Evolutionary conservation across 1,140 invertebrate species (phyloP).

Genomic region (Cecropterus lyciades): DNA sequence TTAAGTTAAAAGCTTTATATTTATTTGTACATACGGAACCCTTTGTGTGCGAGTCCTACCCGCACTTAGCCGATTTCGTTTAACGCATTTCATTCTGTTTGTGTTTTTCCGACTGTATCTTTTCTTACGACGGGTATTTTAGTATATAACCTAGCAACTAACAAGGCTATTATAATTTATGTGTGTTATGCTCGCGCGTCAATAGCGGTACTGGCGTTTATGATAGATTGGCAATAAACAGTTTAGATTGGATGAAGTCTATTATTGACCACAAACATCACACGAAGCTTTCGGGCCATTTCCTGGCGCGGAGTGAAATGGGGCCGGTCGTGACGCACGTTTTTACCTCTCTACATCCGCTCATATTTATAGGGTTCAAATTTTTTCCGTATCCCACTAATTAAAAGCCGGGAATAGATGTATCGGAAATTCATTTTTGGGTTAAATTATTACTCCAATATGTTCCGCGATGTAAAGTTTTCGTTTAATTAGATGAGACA

Average conservation of each 20-base stretch:
- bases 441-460: constrained; percentile 4
- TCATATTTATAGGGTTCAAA: constrained; percentile 58
- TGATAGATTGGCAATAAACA: constrained; percentile 61
- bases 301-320: constrained; percentile 75
- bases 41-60: no score
- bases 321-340: constrained; percentile 73
- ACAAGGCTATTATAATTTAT: constrained; percentile 11
- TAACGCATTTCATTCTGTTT: no score
- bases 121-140: no score
- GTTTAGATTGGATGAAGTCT: constrained; percentile 65
- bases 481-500: no score
- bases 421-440: constrained; percentile 28
- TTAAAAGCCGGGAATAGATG: constrained; percentile 44
- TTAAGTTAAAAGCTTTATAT: no score
- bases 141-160: neutral
- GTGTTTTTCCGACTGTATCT: no score
- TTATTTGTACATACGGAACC: no score
- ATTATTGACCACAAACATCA: constrained; percentile 80
- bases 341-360: constrained; percentile 72
- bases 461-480: no score
- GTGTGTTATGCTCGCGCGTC: constrained; percentile 38
- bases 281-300: constrained; percentile 75
- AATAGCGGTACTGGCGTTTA: constrained; percentile 45
- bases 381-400: constrained; percentile 56
- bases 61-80: no score